A percentile compares a stretch with the other conserved stretches of the same genome.
Conservation (phyloP, 2,888 invertebrate genomes). For the Trissonchulus sp. region DNA sequence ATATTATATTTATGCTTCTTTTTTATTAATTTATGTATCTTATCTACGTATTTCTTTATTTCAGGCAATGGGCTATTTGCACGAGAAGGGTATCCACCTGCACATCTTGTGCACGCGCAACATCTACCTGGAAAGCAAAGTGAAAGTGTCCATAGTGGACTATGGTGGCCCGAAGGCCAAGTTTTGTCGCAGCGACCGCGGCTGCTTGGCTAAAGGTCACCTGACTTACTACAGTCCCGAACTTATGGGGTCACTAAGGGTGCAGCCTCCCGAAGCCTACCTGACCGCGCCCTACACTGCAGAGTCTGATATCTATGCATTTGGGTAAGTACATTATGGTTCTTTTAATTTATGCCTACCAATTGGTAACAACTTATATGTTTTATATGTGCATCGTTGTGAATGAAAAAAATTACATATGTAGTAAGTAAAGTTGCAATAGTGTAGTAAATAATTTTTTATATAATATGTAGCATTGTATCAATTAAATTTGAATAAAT, state of each 20-base stretch:
- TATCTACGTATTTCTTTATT: no score
- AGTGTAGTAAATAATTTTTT: no score
- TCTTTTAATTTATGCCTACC: no score
- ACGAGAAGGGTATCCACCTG: slow-evolving; percentile 56
- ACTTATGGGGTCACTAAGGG: slow-evolving; percentile 41
- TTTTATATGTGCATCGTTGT: neutral
- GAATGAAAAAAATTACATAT: no score
- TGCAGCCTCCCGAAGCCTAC: slow-evolving; percentile 42
- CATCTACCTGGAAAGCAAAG: slow-evolving; percentile 55
- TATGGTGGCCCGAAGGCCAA: slow-evolving; percentile 47
- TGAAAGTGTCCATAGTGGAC: slow-evolving; percentile 55
- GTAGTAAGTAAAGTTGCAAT: no score
- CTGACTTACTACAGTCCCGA: slow-evolving; percentile 51
- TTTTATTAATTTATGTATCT: no score
- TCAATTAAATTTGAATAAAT: no score
- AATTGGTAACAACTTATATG: neutral
- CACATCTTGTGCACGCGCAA: slow-evolving; percentile 54
- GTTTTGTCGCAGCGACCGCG: slow-evolving; percentile 37
- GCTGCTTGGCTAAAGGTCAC: slow-evolving; percentile 51
- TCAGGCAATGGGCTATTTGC: slow-evolving; percentile 56
- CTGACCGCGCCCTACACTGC: slow-evolving; percentile 40
- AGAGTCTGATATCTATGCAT: slow-evolving; percentile 50
- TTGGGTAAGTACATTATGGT: slow-evolving; percentile 41
- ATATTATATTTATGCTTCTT: no score
- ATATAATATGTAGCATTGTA: no score